Evolutionary conservation across 2,797 vertebrate species (phyloP).

Genomic region (Xenops minutus): DNA sequence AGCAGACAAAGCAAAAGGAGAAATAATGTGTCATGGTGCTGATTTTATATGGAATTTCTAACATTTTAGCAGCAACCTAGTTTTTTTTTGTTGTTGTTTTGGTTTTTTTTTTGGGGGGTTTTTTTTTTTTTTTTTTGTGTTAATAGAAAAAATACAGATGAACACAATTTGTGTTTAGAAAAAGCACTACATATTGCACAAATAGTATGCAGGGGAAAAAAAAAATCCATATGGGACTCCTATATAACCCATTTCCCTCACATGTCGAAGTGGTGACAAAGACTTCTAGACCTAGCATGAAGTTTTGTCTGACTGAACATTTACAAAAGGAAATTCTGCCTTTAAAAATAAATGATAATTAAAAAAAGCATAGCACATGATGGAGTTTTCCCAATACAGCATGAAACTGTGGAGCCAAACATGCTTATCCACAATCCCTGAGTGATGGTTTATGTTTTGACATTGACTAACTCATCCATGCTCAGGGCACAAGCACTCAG

Average conservation of each 20-base stretch:
- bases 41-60: not conserved
- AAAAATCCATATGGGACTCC: accelerated
- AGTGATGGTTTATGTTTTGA: constrained; percentile 56
- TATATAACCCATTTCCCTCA: not conserved
- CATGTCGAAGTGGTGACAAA: not conserved
- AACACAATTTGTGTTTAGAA: not conserved
- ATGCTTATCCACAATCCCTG: constrained; percentile 26
- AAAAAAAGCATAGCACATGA: not conserved
- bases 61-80: not conserved
- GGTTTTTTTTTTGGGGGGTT: not conserved
- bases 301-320: not conserved
- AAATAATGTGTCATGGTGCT: not conserved
- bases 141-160: not conserved
- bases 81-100: no score
- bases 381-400: not conserved
- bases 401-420: constrained; percentile 1
- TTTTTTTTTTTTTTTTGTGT: not conserved
- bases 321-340: not conserved
- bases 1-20: not conserved
- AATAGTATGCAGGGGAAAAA: not conserved
- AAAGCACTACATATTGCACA: not conserved
- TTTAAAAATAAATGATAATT: not conserved
- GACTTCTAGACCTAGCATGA: not conserved
- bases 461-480: constrained; percentile 65
- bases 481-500: constrained; percentile 56